phyloP scores from a whole-genome alignment of 1,140 invertebrate genomes.

The Augochlora pura region DNA sequence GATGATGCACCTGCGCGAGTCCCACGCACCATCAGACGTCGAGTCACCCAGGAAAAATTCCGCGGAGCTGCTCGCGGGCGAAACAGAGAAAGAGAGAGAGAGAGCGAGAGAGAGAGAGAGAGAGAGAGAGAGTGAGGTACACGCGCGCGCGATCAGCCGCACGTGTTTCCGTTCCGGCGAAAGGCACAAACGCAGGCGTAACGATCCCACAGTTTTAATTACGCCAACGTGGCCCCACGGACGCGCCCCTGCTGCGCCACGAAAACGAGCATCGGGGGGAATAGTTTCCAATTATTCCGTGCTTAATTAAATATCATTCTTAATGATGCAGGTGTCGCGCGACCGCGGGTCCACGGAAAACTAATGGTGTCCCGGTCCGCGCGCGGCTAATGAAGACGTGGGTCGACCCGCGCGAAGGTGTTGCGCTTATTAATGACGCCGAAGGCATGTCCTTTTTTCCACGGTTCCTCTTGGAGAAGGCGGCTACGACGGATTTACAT shows the following conservation, averaged over 20 bases:
- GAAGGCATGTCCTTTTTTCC: conserved; percentile 23
- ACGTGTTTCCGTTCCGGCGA: conserved; percentile 32
- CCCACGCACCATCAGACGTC: conserved; percentile 54
- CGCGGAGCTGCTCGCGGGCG: neutral
- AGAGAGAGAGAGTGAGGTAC: too few relatives aligned
- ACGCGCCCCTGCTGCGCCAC: conserved; percentile 45
- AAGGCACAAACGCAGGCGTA: conserved; percentile 63
- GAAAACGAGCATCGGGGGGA: conserved; percentile 12
- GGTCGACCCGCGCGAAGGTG: conserved; percentile 53
- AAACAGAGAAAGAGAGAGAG: neutral
- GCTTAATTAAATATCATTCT: conserved; percentile 64
- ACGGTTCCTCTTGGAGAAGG: neutral
- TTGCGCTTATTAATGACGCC: conserved; percentile 61
- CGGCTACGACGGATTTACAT: too few relatives aligned
- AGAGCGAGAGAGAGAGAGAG: neutral
- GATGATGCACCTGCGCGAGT: conserved; percentile 63
- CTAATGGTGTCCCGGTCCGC: conserved; percentile 47
- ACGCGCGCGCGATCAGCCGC: neutral
- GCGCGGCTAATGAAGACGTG: conserved; percentile 61
- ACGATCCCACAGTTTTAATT: conserved; percentile 64
- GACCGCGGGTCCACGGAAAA: conserved; percentile 32
- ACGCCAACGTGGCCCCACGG: conserved; percentile 53
- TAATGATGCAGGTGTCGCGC: conserved; percentile 54
- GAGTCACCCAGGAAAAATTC: conserved; percentile 59
- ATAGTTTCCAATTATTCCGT: conserved; percentile 62